Evolutionary conservation across 2,797 vertebrate genomes (phyloP).

Genomic region (Crax fasciolata): DNA sequence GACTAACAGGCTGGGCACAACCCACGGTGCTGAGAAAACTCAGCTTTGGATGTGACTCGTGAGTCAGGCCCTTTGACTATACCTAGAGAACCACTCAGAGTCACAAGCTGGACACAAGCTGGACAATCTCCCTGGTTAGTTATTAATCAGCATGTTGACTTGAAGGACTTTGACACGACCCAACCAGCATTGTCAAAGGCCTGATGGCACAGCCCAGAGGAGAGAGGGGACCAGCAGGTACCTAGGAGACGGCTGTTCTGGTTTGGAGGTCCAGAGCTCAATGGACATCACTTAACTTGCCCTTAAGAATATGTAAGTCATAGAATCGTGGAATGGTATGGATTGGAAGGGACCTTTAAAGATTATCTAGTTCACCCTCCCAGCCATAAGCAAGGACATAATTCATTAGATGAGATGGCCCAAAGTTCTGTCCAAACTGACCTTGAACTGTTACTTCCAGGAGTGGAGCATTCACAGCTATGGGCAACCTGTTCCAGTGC

Average conservation of each 20-base stretch:
- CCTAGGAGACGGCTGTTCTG: not conserved
- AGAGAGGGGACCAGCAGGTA: not conserved
- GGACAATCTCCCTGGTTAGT: not conserved
- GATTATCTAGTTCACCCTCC: not conserved
- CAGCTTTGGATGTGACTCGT: not conserved
- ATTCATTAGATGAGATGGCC: not conserved
- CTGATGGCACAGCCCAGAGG: not conserved
- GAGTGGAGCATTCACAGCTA: not conserved
- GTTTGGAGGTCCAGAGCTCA: not conserved
- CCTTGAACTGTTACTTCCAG: not conserved
- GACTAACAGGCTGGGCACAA: not conserved
- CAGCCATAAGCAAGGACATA: not conserved
- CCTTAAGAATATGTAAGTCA: not conserved
- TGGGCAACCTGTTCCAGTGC: not conserved
- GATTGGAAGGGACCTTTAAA: not conserved
- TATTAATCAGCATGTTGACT: not conserved
- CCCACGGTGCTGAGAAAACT: not conserved
- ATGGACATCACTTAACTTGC: not conserved
- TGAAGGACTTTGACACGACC: not conserved
- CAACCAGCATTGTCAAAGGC: not conserved
- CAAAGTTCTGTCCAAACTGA: not conserved
- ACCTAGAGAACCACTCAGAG: not conserved
- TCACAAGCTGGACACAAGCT: not conserved
- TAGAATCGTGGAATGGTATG: not conserved
- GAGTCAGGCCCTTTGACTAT: not conserved